Percentiles rank a stretch among this genome's conserved stretches.
phyloP scores from a whole-genome alignment of 2,113 vertebrate species.

The Rhinichthys klamathensis region DNA sequence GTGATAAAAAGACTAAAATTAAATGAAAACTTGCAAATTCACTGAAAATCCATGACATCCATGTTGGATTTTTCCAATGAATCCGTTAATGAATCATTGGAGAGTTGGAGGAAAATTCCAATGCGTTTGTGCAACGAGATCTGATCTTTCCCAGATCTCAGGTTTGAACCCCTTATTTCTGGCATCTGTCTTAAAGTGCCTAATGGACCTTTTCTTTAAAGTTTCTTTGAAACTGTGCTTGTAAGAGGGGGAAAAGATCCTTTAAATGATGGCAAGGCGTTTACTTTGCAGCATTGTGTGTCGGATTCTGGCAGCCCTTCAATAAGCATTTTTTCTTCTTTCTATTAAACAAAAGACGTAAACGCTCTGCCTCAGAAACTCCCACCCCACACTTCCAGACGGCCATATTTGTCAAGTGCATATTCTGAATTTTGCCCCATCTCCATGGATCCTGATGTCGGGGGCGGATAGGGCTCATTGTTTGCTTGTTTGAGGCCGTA shows the following conservation, averaged over 20 bases:
- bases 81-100: neutral
- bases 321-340: conserved; percentile 20
- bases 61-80: neutral
- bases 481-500: conserved; percentile 8
- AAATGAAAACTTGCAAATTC: too few species aligned
- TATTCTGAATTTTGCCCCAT: conserved; percentile 67
- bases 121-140: too few species aligned
- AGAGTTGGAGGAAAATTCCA: too few species aligned
- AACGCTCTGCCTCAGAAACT: conserved; percentile 56
- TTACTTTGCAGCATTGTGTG: conserved; percentile 55
- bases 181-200: neutral
- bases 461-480: conserved; percentile 2
- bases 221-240: neutral
- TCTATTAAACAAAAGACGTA: neutral
- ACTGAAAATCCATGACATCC: neutral
- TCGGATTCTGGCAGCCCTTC: conserved; percentile 68
- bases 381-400: conserved; percentile 56
- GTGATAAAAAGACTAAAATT: neutral
- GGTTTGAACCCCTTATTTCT: too few species aligned
- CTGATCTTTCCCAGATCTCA: too few species aligned
- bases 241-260: conserved; percentile 11
- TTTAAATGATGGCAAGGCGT: neutral
- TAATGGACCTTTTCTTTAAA: neutral
- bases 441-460: conserved; percentile 65
- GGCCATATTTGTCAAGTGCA: conserved; percentile 70